These are phyloP conservation scores for Thyatira batis DNA, from an alignment of 2,888 invertebrate species.

Conservation along the genomic window DNA sequence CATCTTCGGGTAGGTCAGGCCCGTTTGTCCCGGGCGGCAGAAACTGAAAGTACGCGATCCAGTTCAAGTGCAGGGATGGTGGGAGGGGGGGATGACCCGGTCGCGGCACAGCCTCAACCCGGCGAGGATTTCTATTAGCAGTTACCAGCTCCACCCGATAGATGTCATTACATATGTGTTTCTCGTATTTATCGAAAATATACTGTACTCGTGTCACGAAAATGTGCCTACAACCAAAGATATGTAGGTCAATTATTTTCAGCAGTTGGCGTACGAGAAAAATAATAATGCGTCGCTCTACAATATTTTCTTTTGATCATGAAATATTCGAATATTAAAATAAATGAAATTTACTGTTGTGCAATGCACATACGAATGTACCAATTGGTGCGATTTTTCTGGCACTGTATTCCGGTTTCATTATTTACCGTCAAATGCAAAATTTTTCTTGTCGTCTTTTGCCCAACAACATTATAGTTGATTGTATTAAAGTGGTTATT, in stretches of 20 bases:
- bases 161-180: constrained; percentile 16
- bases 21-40: constrained; percentile 50
- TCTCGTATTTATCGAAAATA: constrained; percentile 10
- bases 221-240: background rate
- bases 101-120: constrained; percentile 43
- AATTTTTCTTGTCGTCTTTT: too few relatives aligned
- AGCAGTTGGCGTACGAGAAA: background rate
- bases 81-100: constrained; percentile 51
- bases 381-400: too few relatives aligned
- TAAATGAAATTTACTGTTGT: background rate
- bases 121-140: constrained; percentile 6
- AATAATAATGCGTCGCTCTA: background rate
- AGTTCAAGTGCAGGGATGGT: constrained; percentile 65
- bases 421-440: too few relatives aligned
- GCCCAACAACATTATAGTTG: too few relatives aligned
- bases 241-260: background rate
- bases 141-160: constrained; percentile 3
- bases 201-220: background rate
- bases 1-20: constrained; percentile 68
- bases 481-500: too few relatives aligned
- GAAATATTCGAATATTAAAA: background rate
- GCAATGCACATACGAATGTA: too few relatives aligned
- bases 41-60: constrained; percentile 69
- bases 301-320: background rate
- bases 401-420: too few relatives aligned